These are phyloP conservation scores for Tachypleus tridentatus DNA, from an alignment of 1,140 invertebrate species.

Conservation along the genomic window DNA sequence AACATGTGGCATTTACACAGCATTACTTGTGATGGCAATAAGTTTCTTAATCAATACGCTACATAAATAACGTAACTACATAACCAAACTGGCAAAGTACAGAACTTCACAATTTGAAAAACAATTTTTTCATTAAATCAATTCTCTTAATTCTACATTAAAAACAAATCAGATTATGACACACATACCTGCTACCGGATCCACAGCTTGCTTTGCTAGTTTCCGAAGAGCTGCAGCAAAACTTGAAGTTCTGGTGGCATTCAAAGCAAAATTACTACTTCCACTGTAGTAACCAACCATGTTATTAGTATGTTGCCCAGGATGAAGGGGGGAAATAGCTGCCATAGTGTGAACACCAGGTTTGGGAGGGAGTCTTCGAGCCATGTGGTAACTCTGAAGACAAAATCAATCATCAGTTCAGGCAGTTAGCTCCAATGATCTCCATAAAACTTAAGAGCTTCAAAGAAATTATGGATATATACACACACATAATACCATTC, in stretches of 20 bases:
- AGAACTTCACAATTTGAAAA: too few species aligned
- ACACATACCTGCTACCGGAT: conserved; percentile 25
- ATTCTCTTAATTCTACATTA: too few species aligned
- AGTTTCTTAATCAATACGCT: too few species aligned
- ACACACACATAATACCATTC: too few species aligned
- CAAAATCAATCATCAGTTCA: neutral
- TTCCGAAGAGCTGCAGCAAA: conserved; percentile 67
- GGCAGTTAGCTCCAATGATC: too few species aligned
- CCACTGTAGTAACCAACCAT: conserved; percentile 6
- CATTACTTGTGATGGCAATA: too few species aligned
- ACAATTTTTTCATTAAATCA: too few species aligned
- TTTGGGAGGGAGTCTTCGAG: conserved; percentile 29
- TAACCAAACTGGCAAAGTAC: too few species aligned
- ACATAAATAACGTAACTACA: too few species aligned
- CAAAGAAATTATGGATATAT: too few species aligned
- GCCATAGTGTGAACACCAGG: conserved; percentile 6
- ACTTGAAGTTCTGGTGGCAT: conserved; percentile 33
- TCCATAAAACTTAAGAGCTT: too few species aligned
- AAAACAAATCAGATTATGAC: neutral
- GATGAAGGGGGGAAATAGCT: conserved; percentile 12
- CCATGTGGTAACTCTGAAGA: conserved; percentile 30
- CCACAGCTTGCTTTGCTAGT: conserved; percentile 60
- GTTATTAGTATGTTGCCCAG: conserved; percentile 3
- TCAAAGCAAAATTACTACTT: conserved; percentile 11
- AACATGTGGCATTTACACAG: too few species aligned